Percentiles rank a stretch among this genome's conserved stretches.
Evolutionary conservation across 2,113 vertebrate species (phyloP).

Genomic region (Clinocottus analis): DNA sequence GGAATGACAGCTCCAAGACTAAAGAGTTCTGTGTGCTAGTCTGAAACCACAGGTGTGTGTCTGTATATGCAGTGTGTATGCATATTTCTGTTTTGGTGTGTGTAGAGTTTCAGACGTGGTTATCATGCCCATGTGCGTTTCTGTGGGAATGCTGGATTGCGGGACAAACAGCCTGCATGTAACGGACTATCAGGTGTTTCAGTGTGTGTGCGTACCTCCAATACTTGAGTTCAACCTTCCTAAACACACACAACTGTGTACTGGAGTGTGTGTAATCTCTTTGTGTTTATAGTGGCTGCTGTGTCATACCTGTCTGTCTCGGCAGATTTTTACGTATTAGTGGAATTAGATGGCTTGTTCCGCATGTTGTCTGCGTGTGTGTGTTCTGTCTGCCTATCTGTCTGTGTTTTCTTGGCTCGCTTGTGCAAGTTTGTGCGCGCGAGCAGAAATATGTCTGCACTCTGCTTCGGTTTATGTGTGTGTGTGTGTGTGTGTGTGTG

Average conservation of each 20-base stretch:
- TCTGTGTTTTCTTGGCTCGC: slow-evolving; percentile 64
- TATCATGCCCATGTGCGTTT: slow-evolving; percentile 2
- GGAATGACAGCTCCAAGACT: slow-evolving; percentile 77
- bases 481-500: slow-evolving; percentile 51
- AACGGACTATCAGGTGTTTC: slow-evolving; percentile 36
- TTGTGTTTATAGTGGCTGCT: slow-evolving; percentile 57
- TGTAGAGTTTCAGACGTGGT: slow-evolving; percentile 36
- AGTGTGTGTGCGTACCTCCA: slow-evolving; percentile 13
- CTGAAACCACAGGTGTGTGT: slow-evolving; percentile 77
- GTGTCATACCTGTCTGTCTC: slow-evolving; percentile 77
- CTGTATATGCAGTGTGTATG: slow-evolving; percentile 28
- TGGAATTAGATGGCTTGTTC: slow-evolving; percentile 74
- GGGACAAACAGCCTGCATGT: background rate
- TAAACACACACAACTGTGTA: slow-evolving; percentile 37
- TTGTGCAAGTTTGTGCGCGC: slow-evolving; percentile 59
- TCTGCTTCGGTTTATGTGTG: slow-evolving; percentile 29
- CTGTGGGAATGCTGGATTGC: background rate
- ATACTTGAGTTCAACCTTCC: slow-evolving; percentile 41
- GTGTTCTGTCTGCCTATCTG: slow-evolving; percentile 72
- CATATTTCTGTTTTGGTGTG: slow-evolving; percentile 39
- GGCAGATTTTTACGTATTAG: slow-evolving; percentile 71
- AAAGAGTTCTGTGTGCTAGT: slow-evolving; percentile 72
- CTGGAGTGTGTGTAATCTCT: slow-evolving; percentile 49
- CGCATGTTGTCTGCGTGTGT: slow-evolving; percentile 70
- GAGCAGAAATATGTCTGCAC: slow-evolving; percentile 57